Conservation (phyloP, 2,113 vertebrate genomes). For the Salvelinus fontinalis region DNA sequence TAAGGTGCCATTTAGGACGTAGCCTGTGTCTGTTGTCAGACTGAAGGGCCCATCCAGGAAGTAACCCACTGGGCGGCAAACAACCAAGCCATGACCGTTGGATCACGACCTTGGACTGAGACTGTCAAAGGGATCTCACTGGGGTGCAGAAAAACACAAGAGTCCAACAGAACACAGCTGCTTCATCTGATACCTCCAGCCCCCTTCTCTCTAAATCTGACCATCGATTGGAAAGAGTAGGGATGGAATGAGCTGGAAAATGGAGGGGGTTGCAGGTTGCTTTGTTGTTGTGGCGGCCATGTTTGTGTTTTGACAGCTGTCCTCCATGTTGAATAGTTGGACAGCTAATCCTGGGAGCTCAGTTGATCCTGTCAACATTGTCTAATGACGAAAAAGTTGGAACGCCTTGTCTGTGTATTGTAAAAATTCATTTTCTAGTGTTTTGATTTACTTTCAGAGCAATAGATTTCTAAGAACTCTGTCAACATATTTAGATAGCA, state of each 20-base stretch:
- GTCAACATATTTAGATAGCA: constrained; percentile 55
- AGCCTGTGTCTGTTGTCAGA: not conserved
- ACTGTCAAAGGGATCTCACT: constrained; percentile 2
- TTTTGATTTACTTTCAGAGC: constrained; percentile 38
- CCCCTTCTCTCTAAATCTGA: not conserved
- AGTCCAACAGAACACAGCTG: constrained; percentile 42
- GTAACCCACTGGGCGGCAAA: constrained; percentile 44
- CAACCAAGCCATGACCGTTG: constrained; percentile 6
- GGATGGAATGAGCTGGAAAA: constrained; percentile 1
- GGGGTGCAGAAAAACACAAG: constrained; percentile 28
- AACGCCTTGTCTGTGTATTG: not conserved
- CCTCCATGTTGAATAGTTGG: constrained; percentile 38
- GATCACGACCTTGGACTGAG: constrained; percentile 35
- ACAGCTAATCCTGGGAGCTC: constrained; percentile 27
- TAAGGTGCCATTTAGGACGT: no score
- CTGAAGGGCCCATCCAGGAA: constrained; percentile 38
- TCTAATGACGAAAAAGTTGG: constrained; percentile 9
- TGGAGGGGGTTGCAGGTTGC: not conserved
- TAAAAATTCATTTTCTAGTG: constrained; percentile 22
- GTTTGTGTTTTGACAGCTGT: constrained; percentile 45
- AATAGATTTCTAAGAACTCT: constrained; percentile 52
- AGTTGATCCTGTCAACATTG: constrained; percentile 2
- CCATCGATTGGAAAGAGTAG: not conserved
- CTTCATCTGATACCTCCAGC: constrained; percentile 24
- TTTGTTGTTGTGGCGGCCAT: constrained; percentile 40